Evolutionary conservation across 2,113 vertebrate species (phyloP), one percentile per base, ranked within the genome.

Genomic region (Hippocampus guttulatus): DNA sequence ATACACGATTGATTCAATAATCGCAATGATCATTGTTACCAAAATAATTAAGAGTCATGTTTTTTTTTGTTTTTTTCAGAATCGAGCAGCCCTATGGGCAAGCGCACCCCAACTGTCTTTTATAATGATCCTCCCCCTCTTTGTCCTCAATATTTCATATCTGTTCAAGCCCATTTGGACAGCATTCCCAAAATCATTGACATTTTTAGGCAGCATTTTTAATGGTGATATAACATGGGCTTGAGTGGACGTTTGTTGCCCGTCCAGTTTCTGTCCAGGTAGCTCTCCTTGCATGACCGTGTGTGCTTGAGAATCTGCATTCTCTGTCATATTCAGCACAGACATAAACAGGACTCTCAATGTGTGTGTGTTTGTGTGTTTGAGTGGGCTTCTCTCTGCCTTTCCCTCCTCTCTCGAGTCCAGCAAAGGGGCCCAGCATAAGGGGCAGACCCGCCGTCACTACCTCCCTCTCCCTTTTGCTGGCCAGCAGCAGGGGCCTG

Each of bases 341-440:
- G 81, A 85, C 82, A 78, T 84, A 80, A 87, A 88, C 84, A 79
- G 80, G 78, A 79, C 78, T 78, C 87, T 84, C 55, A 72, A 79
- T 82, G 84, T 84, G 83, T 84, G 78, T n/a, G n/a, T n/a, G n/a
- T n/a, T n/a, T n/a, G n/a, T n/a, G n/a, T n/a, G n/a, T n/a, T n/a
- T 81, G 79, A 88, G 83, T 77, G 84, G 84, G 82, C 86, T 88
- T 91, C 88, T 90, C 87, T 81, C 85, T 88, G 88, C 85, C 80
- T 88, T 88, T 89, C 85, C 85, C 58, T 33, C 87, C 84, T 88
- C 88, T 89, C 86, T 84, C 84, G 86, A 91, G 88, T 91, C 88
- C 88, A 91, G 86, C 84, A 86, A 90, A n/a, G 89, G 80, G 89
- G 89, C 88, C 89, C 89, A 87, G 87, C 74, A 81, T 78, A 89